Percentiles rank a stretch among this genome's conserved stretches.
Evolutionary conservation across 37 sponge, comb jelly and placozoan species (phyloP).

Genomic region (Aplysina aerophoba): DNA sequence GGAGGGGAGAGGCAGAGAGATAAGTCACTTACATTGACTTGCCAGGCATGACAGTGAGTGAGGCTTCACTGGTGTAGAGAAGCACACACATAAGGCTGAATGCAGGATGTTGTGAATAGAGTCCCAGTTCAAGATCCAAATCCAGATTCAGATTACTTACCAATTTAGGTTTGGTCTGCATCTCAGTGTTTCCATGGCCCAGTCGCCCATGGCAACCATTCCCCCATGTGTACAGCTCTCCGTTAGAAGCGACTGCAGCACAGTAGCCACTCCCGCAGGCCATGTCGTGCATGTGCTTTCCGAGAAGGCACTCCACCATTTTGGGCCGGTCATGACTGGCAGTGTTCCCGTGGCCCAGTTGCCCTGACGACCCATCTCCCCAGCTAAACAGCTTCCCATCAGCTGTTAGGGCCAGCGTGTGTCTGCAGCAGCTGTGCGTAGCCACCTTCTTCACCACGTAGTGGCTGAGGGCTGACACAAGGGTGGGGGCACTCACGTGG

Average conservation of each 20-base stretch:
- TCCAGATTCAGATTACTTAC: conserved; percentile 35
- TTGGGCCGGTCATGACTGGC: conserved; percentile 72
- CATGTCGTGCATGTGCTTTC: conserved; percentile 85
- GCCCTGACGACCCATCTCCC: conserved; percentile 98
- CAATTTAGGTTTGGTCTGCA: conserved; percentile 86
- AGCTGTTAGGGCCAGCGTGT: conserved; percentile 89
- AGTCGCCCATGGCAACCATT: conserved; percentile 84
- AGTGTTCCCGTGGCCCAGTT: conserved; percentile 93
- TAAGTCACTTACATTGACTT: neutral
- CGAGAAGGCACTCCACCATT: conserved; percentile 87
- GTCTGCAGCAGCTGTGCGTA: conserved; percentile 75
- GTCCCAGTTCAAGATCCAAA: too few species aligned
- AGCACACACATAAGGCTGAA: neutral
- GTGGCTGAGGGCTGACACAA: conserved; percentile 69
- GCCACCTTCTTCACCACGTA: conserved; percentile 92
- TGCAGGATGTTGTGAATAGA: neutral
- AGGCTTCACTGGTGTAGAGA: neutral
- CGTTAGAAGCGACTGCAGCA: conserved; percentile 85
- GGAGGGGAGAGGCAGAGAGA: too few species aligned
- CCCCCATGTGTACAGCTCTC: conserved; percentile 97
- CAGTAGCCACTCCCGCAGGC: conserved; percentile 92
- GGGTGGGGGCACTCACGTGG: conserved; percentile 45
- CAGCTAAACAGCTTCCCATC: conserved; percentile 97
- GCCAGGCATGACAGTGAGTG: neutral
- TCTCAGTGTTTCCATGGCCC: conserved; percentile 83